Percentiles rank a stretch among this genome's conserved stretches.
phyloP scores from a whole-genome alignment of 2,113 vertebrate genomes.

The Tichodroma muraria region DNA sequence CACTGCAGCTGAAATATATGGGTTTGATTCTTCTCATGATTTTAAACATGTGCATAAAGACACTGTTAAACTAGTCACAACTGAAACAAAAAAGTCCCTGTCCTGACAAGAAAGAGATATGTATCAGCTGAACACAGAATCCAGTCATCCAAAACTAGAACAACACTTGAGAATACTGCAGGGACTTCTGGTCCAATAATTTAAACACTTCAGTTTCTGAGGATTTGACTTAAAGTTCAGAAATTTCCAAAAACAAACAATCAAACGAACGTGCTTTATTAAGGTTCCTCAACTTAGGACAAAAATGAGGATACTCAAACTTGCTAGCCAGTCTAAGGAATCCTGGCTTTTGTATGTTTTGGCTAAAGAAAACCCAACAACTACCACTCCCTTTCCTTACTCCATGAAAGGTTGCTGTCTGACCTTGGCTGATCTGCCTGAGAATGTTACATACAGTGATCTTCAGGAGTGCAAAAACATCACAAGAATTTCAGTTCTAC shows the following conservation, averaged over 20 bases:
- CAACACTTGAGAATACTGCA: background rate
- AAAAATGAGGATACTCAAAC: background rate
- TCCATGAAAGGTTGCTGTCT: background rate
- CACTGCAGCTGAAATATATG: background rate
- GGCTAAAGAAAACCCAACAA: background rate
- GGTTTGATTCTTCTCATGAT: background rate
- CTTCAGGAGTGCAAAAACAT: background rate
- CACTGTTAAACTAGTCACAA: background rate
- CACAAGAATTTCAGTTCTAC: background rate
- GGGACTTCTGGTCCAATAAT: background rate
- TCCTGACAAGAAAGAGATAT: background rate
- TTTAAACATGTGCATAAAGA: background rate
- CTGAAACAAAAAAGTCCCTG: background rate
- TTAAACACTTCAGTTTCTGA: background rate
- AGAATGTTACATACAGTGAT: background rate
- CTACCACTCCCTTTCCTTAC: background rate
- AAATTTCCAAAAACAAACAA: background rate
- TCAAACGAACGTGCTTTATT: background rate
- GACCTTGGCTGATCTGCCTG: background rate
- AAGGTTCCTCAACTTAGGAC: background rate
- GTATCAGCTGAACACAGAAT: background rate
- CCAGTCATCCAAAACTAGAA: background rate
- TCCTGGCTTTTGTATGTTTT: background rate
- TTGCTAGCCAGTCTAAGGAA: background rate
- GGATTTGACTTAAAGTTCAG: background rate